Evolutionary conservation across 2,113 vertebrate species (phyloP), one percentile per base, ranked within the genome.

Genomic region (Setophaga kirtlandii): DNA sequence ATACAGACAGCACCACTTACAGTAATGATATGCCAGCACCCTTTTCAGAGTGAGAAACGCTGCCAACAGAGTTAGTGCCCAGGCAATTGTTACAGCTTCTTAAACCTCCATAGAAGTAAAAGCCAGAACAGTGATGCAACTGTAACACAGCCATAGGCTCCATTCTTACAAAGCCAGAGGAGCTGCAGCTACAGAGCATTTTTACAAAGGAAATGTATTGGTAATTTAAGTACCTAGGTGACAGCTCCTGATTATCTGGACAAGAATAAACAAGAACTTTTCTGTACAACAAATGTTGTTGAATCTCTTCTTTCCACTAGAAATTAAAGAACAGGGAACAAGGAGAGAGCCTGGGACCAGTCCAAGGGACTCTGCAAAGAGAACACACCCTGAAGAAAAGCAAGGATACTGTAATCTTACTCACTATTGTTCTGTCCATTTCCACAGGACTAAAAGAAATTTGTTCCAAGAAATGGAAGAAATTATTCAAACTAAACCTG

Each of bases 101-200:
- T 82, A 82, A 62, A 87, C 4, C 4, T 44, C 21, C 10, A 39
- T 12, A 67, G 37, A 89, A 68, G 4, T 25, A 24, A 74, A 76
- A 89, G 56, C 33, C 52, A 77, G 30, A 70, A 63, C 4, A 42
- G 19, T 21, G 31, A 41, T 31, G 15, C 49, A 42, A 13, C 37
- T 78, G 27, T 58, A 77, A n/a, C 21, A 27, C 21, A 83, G 37
- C 15, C 37, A 60, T 5, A 11, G 47, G 7, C 37, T 79, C 28
- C 58, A 23, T n/a, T 70, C n/a, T 87, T 60, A 55, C 13, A 71
- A 52, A 85, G 15, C 31, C 56, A 75, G 28, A 78, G 33, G 12
- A 70, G 24, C 0, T 8, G 3, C 4, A 3, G 20, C 37, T 59
- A 50, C 0, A 1, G 21, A 52, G 52, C 5, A 15, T 5, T 12